Conservation (phyloP, 1,140 invertebrate species). For the Macrobrachium nipponense region DNA sequence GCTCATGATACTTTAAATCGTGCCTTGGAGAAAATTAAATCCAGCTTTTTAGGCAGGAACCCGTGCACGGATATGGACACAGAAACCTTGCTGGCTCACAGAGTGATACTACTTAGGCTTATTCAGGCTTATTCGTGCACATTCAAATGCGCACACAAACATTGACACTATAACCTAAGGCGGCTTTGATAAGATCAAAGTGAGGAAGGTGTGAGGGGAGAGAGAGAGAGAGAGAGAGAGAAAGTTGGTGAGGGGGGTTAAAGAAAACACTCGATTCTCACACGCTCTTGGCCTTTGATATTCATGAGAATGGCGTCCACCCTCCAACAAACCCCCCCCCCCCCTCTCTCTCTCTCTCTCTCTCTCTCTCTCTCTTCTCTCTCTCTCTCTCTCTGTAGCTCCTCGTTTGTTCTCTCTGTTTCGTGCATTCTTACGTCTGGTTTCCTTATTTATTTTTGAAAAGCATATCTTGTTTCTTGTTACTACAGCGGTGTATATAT, state of each 20-base stretch:
- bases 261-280: background rate
- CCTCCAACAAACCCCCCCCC: too few relatives aligned
- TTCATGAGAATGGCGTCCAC: too few relatives aligned
- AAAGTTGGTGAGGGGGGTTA: too few relatives aligned
- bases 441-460: too few relatives aligned
- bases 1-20: too few relatives aligned
- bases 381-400: slow-evolving; percentile 27
- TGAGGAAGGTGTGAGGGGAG: slow-evolving; percentile 2
- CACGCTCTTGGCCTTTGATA: background rate
- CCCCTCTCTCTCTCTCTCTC: background rate
- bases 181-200: slow-evolving; percentile 12
- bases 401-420: background rate
- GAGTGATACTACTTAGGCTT: background rate
- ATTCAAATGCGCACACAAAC: background rate
- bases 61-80: too few relatives aligned
- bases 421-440: too few relatives aligned
- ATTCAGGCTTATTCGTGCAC: slow-evolving; percentile 1
- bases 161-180: slow-evolving; percentile 3
- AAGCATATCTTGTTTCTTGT: too few relatives aligned
- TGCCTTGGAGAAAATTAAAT: too few relatives aligned
- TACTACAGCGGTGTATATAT: too few relatives aligned
- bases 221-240: background rate
- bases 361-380: slow-evolving; percentile 21
- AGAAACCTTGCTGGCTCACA: too few relatives aligned
- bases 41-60: too few relatives aligned